Base-by-base conservation (phyloP, 2,113 vertebrate species). In the Malurus alboscapulatus region DNA sequence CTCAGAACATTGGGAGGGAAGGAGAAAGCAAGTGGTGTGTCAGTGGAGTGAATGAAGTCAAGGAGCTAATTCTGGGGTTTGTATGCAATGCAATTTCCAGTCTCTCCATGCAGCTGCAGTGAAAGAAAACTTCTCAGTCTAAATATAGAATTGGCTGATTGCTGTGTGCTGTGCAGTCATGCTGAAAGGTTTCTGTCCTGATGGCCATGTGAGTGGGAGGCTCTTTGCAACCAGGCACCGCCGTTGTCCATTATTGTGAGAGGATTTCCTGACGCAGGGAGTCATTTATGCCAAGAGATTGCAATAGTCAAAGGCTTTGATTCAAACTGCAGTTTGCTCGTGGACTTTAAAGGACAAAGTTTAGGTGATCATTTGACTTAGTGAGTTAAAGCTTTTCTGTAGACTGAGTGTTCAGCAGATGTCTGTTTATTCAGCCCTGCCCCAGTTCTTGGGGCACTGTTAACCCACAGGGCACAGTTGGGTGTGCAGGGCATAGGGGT, bases 171-270 rank as follows among this genome's bases (percentile, higher is more conserved):
- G 38, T 85, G 84, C 48, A 75, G 40, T 88, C 72, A 8, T 55
- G 66, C 78, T 69, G 87, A 87, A 91, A 93, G 15, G 18, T 79
- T 91, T 83, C 66, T 93, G 71, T 69, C 71, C 89, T 74, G 32
- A 55, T 73, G 80, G 36, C 38, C n/a, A 6, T 6, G 24, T 54
- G 51, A 45, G 59, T 55, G 66, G 77, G 58, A 76, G 42, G 42
- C 34, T 85, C 54, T 44, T 54, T 87, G 59, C 73, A 75, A n/a
- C 21, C 34, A 90, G 63, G 55, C 7, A 4, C 34, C 86, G 6
- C 32, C 2, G 1, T 32, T 78, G 26, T 10, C 47, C 34, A 12
- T 42, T 58, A 38, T 26, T 63, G 14, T 8, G 55, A 34, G 55
- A 79, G 84, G 58, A 63, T 87, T 96, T 92, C 71, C 51, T 26